phyloP scores from a whole-genome alignment of 2,888 invertebrate genomes.

The Leptopilina myrica region DNA sequence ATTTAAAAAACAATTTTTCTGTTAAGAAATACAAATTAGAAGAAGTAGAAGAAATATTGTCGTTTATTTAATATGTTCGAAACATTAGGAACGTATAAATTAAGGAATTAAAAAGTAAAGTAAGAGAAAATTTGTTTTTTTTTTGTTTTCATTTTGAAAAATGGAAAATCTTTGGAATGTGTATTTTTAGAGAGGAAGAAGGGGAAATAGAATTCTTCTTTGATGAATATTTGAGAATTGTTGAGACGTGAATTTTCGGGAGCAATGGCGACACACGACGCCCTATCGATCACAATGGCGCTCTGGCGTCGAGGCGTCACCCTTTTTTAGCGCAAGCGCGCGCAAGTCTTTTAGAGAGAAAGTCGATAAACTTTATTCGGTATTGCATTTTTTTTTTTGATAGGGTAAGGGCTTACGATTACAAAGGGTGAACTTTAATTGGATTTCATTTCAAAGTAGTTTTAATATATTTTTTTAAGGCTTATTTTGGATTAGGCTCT shows the following conservation, averaged over 20 bases:
- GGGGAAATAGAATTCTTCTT: background rate
- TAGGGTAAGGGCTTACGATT: background rate
- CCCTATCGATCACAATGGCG: constrained; percentile 73
- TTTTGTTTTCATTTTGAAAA: too few species aligned
- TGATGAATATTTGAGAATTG: constrained; percentile 49
- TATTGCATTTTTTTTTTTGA: background rate
- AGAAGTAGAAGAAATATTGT: too few species aligned
- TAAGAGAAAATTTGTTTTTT: too few species aligned
- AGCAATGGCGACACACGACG: constrained; percentile 68
- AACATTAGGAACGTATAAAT: too few species aligned
- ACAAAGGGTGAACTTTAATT: background rate
- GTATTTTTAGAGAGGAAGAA: too few species aligned
- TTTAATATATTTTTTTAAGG: too few species aligned
- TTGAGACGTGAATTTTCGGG: constrained; percentile 18
- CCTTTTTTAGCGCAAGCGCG: constrained; percentile 62
- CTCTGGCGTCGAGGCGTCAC: constrained; percentile 65
- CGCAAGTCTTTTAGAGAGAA: constrained; percentile 20
- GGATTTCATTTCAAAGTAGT: background rate
- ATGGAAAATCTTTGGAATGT: too few species aligned
- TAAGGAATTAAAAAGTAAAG: too few species aligned
- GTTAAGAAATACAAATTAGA: too few species aligned
- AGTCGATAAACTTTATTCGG: constrained; percentile 32
- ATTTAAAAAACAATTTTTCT: too few species aligned
- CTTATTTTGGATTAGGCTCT: too few species aligned
- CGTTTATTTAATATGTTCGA: too few species aligned